phyloP scores from a whole-genome alignment of 2,113 vertebrate genomes.

The Lucifuga dentata region DNA sequence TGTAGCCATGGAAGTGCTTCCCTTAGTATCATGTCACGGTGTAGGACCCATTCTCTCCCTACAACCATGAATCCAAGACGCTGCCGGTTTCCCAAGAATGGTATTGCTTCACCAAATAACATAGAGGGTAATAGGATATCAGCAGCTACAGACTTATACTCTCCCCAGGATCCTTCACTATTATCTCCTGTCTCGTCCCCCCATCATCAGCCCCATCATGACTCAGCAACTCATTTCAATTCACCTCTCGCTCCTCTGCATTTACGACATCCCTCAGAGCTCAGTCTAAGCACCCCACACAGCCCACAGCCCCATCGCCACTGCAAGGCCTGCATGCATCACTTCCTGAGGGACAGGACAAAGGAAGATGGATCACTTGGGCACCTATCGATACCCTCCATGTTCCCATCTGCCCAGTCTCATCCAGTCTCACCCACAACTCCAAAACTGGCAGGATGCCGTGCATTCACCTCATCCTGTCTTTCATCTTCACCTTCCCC shows the following conservation, averaged over 20 bases:
- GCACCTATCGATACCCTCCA: conserved; percentile 9
- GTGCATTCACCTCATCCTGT: conserved; percentile 11
- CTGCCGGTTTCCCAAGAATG: conserved; percentile 30
- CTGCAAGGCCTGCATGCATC: conserved; percentile 51
- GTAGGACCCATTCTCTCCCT: conserved; percentile 46
- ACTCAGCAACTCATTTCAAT: conserved; percentile 57
- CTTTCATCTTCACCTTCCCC: conserved; percentile 7
- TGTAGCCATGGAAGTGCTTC: conserved; percentile 67
- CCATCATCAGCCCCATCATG: conserved; percentile 17
- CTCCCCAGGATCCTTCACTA: conserved; percentile 28
- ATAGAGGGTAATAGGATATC: conserved; percentile 2
- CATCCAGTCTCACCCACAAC: conserved; percentile 24
- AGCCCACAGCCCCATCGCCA: conserved; percentile 20
- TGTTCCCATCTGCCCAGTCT: conserved; percentile 13
- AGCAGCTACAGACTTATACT: conserved; percentile 15
- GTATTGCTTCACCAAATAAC: conserved; percentile 10
- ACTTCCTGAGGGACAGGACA: conserved; percentile 38
- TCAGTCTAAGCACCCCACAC: conserved; percentile 1
- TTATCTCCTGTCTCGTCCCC: conserved; percentile 27
- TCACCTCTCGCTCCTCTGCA: conserved; percentile 45
- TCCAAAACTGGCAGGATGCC: conserved; percentile 17
- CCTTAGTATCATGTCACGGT: conserved; percentile 60
- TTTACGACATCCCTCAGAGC: conserved; percentile 49
- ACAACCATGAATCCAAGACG: conserved; percentile 24
- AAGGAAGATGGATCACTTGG: conserved; percentile 44